phyloP scores from a whole-genome alignment of 2,113 vertebrate genomes.

The Cryptomyrus ogoouensis region DNA sequence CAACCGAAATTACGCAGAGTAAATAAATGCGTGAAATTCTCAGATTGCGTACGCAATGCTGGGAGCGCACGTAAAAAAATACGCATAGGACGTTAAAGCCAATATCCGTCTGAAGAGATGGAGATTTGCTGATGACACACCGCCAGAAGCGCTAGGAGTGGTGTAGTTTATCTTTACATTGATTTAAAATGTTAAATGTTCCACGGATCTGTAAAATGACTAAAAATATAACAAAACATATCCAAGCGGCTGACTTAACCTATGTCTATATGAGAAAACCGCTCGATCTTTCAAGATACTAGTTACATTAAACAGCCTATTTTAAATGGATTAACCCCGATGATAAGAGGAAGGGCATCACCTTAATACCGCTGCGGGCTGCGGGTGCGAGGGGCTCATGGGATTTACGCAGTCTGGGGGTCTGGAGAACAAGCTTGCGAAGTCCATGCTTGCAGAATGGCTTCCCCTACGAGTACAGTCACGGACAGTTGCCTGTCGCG shows the following conservation, averaged over 20 bases:
- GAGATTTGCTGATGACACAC: not conserved
- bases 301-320: not conserved
- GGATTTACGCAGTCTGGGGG: not conserved
- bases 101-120: not conserved
- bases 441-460: not conserved
- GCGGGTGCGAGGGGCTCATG: not conserved
- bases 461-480: not conserved
- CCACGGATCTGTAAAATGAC: not conserved
- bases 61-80: not conserved
- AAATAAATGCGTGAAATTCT: not conserved
- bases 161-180: not conserved
- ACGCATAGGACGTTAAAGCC: not conserved
- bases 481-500: not conserved
- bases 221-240: not conserved
- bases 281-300: not conserved
- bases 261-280: not conserved
- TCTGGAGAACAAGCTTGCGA: not conserved
- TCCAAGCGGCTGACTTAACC: not conserved
- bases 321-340: not conserved
- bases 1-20: not conserved
- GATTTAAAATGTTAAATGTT: not conserved
- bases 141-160: not conserved
- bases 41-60: not conserved
- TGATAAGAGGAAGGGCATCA: not conserved
- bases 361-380: not conserved